A percentile compares a stretch with the other conserved stretches of the same genome.
These are phyloP conservation scores for Rhinopithecus roxellana DNA, from an alignment of 2,113 vertebrate genomes.

Conservation along the genomic window DNA sequence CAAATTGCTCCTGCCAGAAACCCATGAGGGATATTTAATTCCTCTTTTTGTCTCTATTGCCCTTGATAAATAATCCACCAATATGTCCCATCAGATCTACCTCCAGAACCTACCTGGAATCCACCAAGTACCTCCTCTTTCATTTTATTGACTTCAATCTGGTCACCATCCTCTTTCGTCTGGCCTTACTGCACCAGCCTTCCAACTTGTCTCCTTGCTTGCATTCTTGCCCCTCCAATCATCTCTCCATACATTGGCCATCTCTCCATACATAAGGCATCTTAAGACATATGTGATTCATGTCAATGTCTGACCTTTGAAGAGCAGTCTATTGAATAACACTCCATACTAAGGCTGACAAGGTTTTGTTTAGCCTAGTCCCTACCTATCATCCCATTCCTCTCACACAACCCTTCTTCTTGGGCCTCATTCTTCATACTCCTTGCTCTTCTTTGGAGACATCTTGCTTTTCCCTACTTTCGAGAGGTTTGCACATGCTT, in stretches of 20 bases:
- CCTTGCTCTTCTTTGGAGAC: not conserved
- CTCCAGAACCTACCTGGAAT: not conserved
- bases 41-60: not conserved
- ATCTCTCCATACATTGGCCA: not conserved
- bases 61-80: not conserved
- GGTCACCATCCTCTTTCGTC: not conserved
- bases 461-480: not conserved
- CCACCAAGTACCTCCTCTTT: not conserved
- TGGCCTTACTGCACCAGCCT: not conserved
- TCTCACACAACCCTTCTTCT: not conserved
- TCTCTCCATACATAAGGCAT: not conserved
- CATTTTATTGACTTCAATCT: not conserved
- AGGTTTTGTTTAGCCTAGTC: not conserved
- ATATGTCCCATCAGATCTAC: not conserved
- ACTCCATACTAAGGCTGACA: not conserved
- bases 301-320: not conserved
- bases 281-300: not conserved
- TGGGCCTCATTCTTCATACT: accelerated
- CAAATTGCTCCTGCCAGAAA: constrained; percentile 15
- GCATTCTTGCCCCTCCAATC: not conserved
- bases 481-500: not conserved
- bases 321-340: not conserved
- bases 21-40: not conserved
- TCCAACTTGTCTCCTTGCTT: not conserved
- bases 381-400: not conserved